Conservation (phyloP, 2,113 vertebrate species). For the Paradoxurus hermaphroditus region DNA sequence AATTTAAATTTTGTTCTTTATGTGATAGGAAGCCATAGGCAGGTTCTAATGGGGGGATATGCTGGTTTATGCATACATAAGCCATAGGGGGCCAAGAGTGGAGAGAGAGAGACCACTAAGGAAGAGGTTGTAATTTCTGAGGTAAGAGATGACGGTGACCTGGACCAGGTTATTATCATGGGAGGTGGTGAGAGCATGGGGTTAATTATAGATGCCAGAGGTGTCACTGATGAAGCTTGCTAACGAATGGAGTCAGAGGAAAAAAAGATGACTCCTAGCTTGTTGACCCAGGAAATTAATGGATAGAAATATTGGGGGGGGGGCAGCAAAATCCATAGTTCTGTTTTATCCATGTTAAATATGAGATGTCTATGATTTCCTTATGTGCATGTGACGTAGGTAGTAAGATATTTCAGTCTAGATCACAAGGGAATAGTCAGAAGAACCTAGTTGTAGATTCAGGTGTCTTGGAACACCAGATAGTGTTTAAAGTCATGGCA, state of each 20-base stretch:
- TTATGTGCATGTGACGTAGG: background rate
- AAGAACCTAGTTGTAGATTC: background rate
- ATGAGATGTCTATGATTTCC: background rate
- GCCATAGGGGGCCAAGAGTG: too few species aligned
- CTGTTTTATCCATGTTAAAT: background rate
- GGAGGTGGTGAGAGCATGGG: background rate
- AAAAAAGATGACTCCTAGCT: background rate
- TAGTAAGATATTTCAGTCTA: background rate
- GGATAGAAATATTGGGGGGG: background rate
- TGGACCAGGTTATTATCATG: background rate
- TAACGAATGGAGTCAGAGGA: background rate
- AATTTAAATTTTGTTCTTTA: background rate
- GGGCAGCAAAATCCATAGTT: background rate
- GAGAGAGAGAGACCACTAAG: background rate
- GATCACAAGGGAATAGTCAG: background rate
- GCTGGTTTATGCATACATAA: background rate
- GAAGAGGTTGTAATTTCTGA: background rate
- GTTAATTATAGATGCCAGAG: background rate
- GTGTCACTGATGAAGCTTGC: background rate
- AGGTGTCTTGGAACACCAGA: background rate
- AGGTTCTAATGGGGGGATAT: background rate
- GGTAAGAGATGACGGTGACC: background rate
- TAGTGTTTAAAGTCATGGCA: background rate
- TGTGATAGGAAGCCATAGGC: background rate
- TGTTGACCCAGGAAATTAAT: background rate